Evolutionary conservation across 2,888 invertebrate genomes (phyloP).

Genomic region (Agrochola lota): DNA sequence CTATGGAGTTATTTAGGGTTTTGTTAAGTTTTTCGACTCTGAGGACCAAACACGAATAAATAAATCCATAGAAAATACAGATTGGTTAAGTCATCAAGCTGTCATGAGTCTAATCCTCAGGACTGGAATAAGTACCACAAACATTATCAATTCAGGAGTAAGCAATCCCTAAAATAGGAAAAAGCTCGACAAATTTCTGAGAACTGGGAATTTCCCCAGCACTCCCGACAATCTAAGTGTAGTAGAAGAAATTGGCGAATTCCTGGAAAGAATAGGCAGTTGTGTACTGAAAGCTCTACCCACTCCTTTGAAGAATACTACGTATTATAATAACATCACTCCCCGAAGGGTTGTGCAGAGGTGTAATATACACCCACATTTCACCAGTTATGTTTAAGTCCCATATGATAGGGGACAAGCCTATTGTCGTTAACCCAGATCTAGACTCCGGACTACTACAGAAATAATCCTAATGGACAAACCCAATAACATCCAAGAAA

Average conservation of each 20-base stretch:
- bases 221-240: background rate
- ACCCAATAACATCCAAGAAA: background rate
- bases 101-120: background rate
- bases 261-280: no score
- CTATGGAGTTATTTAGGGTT: no score
- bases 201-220: background rate
- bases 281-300: background rate
- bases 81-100: background rate
- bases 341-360: background rate
- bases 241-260: background rate
- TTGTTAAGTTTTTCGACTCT: background rate
- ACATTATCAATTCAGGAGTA: background rate
- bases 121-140: background rate
- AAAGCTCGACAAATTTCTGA: background rate
- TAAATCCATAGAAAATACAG: background rate
- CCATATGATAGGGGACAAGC: background rate
- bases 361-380: background rate
- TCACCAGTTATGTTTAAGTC: no score
- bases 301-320: background rate
- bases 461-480: background rate
- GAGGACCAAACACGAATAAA: background rate
- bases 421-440: background rate
- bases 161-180: background rate
- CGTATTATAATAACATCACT: background rate
- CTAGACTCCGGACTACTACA: background rate